These are phyloP conservation scores for Blomia tropicalis DNA, from an alignment of 2,888 invertebrate genomes.

Conservation along the genomic window DNA sequence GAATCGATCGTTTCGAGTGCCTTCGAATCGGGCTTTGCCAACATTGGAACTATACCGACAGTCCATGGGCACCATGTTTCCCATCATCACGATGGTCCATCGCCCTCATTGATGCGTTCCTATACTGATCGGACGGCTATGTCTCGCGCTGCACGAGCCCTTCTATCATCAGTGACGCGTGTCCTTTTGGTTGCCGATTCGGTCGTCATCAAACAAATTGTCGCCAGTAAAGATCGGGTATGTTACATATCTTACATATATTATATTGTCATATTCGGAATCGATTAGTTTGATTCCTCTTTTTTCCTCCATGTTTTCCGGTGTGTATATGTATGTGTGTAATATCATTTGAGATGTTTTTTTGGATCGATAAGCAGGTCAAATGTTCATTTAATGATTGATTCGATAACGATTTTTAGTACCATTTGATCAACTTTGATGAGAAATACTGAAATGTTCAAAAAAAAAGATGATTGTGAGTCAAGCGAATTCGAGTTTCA, in stretches of 20 bases:
- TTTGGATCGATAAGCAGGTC: no score
- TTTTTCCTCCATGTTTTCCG: background rate
- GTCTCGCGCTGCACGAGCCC: conserved; percentile 76
- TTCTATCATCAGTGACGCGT: conserved; percentile 82
- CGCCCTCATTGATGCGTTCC: conserved; percentile 20
- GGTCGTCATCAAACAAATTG: conserved; percentile 86
- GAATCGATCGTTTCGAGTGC: no score
- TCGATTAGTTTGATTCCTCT: background rate
- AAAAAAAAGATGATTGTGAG: no score
- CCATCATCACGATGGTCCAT: background rate
- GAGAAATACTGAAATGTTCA: no score
- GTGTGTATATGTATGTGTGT: background rate
- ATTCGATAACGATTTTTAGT: no score
- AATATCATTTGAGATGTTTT: no score
- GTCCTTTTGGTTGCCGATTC: conserved; percentile 90
- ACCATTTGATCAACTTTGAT: no score
- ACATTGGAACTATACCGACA: conserved; percentile 21
- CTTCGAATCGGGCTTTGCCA: background rate
- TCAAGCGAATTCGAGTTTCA: no score
- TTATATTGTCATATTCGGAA: background rate
- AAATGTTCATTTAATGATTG: no score
- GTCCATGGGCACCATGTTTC: background rate
- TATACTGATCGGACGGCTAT: conserved; percentile 36
- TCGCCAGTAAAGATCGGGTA: conserved; percentile 89
- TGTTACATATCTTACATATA: conserved; percentile 25